Conservation (phyloP, 2,888 invertebrate species). For the Drosophila histrio region DNA sequence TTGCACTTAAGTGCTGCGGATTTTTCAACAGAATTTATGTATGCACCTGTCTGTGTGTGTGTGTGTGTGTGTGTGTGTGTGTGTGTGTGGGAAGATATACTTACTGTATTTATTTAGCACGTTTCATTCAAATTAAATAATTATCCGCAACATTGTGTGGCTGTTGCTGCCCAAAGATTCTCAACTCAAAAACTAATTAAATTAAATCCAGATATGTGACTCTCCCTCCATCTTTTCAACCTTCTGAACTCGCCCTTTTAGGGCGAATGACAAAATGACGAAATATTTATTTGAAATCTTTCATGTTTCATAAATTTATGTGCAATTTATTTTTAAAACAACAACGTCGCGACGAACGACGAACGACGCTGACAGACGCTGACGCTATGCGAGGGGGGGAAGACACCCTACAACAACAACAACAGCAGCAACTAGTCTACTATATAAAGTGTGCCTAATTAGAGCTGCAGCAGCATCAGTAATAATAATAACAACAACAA, state of each 20-base stretch:
- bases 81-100: background rate
- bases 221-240: background rate
- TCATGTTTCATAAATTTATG: conserved; percentile 79
- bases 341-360: conserved; percentile 38
- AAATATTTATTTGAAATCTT: conserved; percentile 81
- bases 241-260: background rate
- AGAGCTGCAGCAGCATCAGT: conserved; percentile 61
- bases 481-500: conserved; percentile 38
- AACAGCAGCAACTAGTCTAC: conserved; percentile 13
- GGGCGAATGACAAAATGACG: conserved; percentile 60
- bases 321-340: conserved; percentile 77
- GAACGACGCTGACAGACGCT: conserved; percentile 53
- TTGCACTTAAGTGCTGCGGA: background rate
- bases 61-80: background rate
- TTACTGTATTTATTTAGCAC: conserved; percentile 9
- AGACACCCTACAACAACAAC: conserved; percentile 1
- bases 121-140: conserved; percentile 5
- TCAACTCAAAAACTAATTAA: conserved; percentile 41
- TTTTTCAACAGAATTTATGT: conserved; percentile 29
- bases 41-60: background rate
- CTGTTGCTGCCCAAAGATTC: background rate
- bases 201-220: background rate
- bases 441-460: conserved; percentile 71
- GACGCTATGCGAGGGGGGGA: conserved; percentile 2
- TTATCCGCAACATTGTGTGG: background rate